Evolutionary conservation across 2,113 vertebrate genomes (phyloP).

Genomic region (Pedionomus torquatus): DNA sequence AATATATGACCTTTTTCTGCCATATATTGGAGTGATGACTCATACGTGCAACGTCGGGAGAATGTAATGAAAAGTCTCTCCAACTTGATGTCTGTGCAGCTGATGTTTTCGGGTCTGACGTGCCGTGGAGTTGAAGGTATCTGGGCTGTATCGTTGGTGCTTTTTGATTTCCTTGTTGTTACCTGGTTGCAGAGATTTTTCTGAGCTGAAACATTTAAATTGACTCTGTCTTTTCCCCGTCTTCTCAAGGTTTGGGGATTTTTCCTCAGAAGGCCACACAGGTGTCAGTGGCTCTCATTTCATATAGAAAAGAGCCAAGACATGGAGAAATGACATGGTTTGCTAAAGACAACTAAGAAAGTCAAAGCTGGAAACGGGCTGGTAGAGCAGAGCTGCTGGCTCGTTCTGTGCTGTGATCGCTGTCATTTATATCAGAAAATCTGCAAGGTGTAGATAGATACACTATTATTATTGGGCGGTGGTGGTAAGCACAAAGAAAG

Average conservation of each 20-base stretch:
- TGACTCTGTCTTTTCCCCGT: background rate
- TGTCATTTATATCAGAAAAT: background rate
- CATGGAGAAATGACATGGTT: background rate
- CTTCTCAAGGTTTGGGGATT: background rate
- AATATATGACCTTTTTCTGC: slow-evolving; percentile 46
- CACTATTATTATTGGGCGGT: background rate
- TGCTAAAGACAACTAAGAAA: background rate
- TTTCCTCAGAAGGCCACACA: background rate
- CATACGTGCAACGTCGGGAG: background rate
- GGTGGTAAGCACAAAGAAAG: background rate
- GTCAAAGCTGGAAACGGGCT: background rate
- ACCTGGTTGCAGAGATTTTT: background rate
- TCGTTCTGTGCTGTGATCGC: background rate
- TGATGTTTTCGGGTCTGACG: background rate
- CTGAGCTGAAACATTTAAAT: background rate
- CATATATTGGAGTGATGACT: slow-evolving; percentile 31
- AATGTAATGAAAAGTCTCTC: slow-evolving; percentile 12
- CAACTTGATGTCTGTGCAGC: background rate
- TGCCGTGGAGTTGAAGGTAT: background rate
- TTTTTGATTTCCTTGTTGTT: background rate
- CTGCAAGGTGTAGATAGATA: background rate
- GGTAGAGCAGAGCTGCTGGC: background rate
- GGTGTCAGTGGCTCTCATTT: background rate
- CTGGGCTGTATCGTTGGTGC: background rate
- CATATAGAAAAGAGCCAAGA: background rate